These are phyloP conservation scores for Apeira syringaria DNA, from an alignment of 2,888 invertebrate genomes.

Conservation along the genomic window DNA sequence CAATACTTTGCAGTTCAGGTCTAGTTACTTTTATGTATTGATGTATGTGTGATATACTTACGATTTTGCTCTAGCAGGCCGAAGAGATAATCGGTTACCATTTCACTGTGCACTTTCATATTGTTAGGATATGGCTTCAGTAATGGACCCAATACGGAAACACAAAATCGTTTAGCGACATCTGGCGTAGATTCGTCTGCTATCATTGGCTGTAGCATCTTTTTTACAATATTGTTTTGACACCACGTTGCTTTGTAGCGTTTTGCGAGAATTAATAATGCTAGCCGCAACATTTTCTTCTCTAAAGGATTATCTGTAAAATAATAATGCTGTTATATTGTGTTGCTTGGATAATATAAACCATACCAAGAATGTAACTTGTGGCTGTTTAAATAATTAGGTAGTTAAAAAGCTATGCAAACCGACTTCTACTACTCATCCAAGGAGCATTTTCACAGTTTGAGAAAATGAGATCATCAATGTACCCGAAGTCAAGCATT, in stretches of 20 bases:
- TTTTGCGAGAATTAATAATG: constrained; percentile 67
- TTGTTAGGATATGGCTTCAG: constrained; percentile 67
- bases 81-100: constrained; percentile 56
- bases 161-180: constrained; percentile 54
- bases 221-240: constrained; percentile 63
- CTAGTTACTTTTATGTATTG: too few relatives aligned
- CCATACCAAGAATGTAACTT: too few relatives aligned
- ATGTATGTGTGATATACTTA: too few relatives aligned
- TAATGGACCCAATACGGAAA: constrained; percentile 63
- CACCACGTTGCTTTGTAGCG: constrained; percentile 71
- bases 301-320: constrained; percentile 55
- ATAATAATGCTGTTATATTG: too few relatives aligned
- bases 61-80: constrained; percentile 56
- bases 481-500: too few relatives aligned
- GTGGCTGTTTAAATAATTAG: too few relatives aligned
- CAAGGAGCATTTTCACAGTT: too few relatives aligned
- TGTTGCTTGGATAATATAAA: too few relatives aligned
- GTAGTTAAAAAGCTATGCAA: too few relatives aligned
- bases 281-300: constrained; percentile 58
- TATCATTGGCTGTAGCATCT: constrained; percentile 61
- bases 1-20: too few relatives aligned
- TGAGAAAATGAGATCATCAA: too few relatives aligned
- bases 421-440: too few relatives aligned
- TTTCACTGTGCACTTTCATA: constrained; percentile 71
- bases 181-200: constrained; percentile 44